Evolutionary conservation across 2,113 vertebrate genomes (phyloP), one percentile per base, ranked within the genome.

Genomic region (Deroptyus accipitrinus): DNA sequence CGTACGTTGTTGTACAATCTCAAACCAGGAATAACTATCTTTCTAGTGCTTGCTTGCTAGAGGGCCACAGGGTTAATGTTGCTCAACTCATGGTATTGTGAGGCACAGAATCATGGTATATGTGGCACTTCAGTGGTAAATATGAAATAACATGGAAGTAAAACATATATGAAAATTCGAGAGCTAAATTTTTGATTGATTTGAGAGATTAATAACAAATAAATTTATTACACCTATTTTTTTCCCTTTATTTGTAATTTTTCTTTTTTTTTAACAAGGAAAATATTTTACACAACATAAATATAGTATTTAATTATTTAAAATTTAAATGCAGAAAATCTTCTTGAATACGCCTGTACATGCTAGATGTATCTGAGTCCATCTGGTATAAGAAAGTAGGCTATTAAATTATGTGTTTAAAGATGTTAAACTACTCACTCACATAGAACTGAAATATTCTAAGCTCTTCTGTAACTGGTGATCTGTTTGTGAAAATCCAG

Each of bases 251-350:
- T 62, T 68, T 73, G 1, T n/a, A 28, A 7, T 8, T 49, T 28
- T 68, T 44, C 14, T 12, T 64, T 35, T 79, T 79, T 70, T 85
- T 70, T 27, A 46, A 46, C 28, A 41, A 61, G 62, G 52, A 94
- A 63, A 72, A 63, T 31, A 84, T 95, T 96, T 96, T 97, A 96
- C 78, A 74, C 33, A 46, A 88, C 27, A 54, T 80, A 78, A 92
- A 94, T 66, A 63, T 74, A 61, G 42, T 86, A 79, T 97, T 97
- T 94, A 98, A 98, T 95, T 96, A 96, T 95, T 97, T 91, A 97
- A 98, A 96, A 97, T 97, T 93, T 88, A 97, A 97, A 97, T 96
- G 17, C 94, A 96, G 55, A 86, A 87, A 96, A 95, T 96, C 31
- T n/a, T 96, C 76, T 87, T 95, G 70, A 79, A 94, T 95, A 64